Base-by-base conservation (phyloP, 1,140 invertebrate genomes). In the Probaryconus sp. region DNA sequence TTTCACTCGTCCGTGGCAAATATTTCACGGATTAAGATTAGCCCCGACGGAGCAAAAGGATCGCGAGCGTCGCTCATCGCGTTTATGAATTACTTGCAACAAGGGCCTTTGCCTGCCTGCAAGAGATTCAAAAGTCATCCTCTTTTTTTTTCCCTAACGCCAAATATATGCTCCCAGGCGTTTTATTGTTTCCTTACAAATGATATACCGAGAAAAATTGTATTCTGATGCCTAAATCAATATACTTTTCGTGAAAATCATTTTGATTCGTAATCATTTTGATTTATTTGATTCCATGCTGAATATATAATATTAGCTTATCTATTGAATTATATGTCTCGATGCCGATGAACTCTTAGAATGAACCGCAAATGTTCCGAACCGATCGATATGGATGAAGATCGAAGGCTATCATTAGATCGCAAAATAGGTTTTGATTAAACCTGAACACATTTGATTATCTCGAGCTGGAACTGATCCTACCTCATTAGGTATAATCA, bases 11-110 rank as follows among this genome's bases (percentile, higher is more conserved):
- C 63, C 38, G 35, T 67, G 58, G 63, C 67, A 75, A 80, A 79
- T 81, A 78, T 78, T 80, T 81, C 58, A 81, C 56, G 77, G 77
- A 81, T 83, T 81, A 79, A 80, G 74, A 80, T 81, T 79, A 81
- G 60, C 53, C 17, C 60, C 33, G 61, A 7, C 45, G 31, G 53
- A 50, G 43, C 53, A 24, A 40, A 45, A 65, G 55, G 53, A 21
- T 55, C 53, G 31, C 7, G 7, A 26, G 16, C 43, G 43, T 47
- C 24, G 43, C 20, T 42, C 42, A 45, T 31, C 26, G 28, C 55
- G 50, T 67, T 63, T 56, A 31, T 64, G 70, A 73, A 67, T 65
- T 65, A 72, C 53, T 60, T 31, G 47, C 38, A 40, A 63, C 56
- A 70, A 10, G 42, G 24, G 42, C 17, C n/a, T n/a, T n/a, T n/a